Evolutionary conservation across 2,888 invertebrate genomes (phyloP).

Genomic region (Amorpha juglandis): DNA sequence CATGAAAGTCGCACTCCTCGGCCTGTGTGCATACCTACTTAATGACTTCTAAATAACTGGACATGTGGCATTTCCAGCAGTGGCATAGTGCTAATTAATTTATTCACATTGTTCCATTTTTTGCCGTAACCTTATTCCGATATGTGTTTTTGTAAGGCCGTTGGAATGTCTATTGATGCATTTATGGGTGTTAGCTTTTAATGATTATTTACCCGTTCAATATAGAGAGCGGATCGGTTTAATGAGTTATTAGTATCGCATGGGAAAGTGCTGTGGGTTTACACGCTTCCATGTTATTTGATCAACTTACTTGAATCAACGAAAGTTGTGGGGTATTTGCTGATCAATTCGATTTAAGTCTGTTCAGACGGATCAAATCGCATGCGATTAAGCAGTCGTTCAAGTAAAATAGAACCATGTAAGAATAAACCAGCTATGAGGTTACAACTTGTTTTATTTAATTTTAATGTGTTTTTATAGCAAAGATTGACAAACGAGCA

Average conservation of each 20-base stretch:
- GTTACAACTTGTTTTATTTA: too few species aligned
- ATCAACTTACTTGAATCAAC: background rate
- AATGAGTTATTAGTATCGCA: conserved; percentile 13
- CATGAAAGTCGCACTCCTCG: conserved; percentile 22
- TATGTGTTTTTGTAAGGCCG: conserved; percentile 14
- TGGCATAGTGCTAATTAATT: conserved; percentile 32
- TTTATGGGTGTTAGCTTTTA: conserved; percentile 21
- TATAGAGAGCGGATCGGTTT: background rate
- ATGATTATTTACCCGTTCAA: conserved; percentile 4
- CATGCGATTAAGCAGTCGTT: too few species aligned
- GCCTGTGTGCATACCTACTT: conserved; percentile 55
- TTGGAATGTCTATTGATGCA: conserved; percentile 28
- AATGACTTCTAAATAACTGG: conserved; percentile 53
- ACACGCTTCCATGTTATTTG: background rate
- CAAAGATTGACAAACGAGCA: too few species aligned
- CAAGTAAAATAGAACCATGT: too few species aligned
- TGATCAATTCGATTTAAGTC: too few species aligned
- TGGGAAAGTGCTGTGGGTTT: background rate
- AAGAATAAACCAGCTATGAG: too few species aligned
- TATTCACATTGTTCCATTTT: conserved; percentile 33
- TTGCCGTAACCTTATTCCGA: conserved; percentile 18
- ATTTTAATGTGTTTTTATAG: too few species aligned
- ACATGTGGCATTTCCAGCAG: conserved; percentile 49
- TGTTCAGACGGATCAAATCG: too few species aligned
- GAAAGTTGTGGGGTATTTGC: background rate